A percentile compares a stretch with the other conserved stretches of the same genome.
Conservation (phyloP, 2,797 vertebrate species). For the Rallus crepitans region DNA sequence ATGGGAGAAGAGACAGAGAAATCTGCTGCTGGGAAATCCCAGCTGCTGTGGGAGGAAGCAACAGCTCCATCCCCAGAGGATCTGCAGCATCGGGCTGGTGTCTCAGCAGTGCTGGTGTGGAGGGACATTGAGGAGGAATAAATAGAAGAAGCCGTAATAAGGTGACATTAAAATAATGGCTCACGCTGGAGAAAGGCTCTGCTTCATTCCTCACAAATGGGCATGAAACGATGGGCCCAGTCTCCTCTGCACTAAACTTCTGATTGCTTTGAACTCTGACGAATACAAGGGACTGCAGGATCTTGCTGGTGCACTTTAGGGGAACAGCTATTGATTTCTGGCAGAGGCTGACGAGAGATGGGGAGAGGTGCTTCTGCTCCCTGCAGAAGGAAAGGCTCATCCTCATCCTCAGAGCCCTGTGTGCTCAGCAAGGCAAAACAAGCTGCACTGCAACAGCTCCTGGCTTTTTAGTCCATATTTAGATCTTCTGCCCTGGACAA, state of each 20-base stretch:
- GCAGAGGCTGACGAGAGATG: background rate
- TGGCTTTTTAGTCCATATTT: fast-evolving
- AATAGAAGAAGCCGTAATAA: background rate
- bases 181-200: background rate
- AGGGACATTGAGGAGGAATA: background rate
- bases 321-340: background rate
- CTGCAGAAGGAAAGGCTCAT: background rate
- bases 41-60: fast-evolving
- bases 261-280: background rate
- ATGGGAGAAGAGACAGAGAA: background rate
- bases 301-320: background rate
- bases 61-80: background rate
- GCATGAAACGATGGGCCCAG: background rate
- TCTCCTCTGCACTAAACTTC: background rate
- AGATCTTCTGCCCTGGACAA: background rate
- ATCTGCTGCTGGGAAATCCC: background rate
- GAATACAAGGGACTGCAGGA: fast-evolving
- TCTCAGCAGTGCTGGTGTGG: fast-evolving
- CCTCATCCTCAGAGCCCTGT: background rate
- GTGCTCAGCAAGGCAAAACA: background rate
- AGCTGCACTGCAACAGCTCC: background rate
- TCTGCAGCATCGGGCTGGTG: fast-evolving
- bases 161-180: fast-evolving
- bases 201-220: background rate
- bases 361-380: fast-evolving